A percentile compares a stretch with the other conserved stretches of the same genome.
These are phyloP conservation scores for Aproaerema taeniolella DNA, from an alignment of 2,888 invertebrate genomes.

Conservation along the genomic window DNA sequence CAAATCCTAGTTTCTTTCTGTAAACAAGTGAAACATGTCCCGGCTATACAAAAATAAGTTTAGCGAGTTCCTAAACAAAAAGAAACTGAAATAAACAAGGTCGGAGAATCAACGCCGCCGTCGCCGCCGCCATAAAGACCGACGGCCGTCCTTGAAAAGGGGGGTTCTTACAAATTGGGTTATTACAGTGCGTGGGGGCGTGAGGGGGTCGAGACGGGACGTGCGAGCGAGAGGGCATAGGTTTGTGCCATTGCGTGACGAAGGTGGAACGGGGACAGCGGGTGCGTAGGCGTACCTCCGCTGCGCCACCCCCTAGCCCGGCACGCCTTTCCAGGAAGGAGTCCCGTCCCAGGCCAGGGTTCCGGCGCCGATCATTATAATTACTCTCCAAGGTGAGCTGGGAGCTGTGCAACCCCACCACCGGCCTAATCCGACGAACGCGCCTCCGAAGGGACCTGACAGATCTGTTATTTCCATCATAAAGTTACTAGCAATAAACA, in stretches of 20 bases:
- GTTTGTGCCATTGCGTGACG: conserved; percentile 22
- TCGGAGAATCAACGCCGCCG: conserved; percentile 75
- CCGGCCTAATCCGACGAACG: conserved; percentile 57
- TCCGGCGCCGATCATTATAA: conserved; percentile 76
- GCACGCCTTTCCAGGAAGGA: conserved; percentile 73
- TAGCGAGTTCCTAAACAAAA: conserved; percentile 75
- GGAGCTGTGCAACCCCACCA: conserved; percentile 59
- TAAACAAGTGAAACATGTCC: conserved; percentile 52
- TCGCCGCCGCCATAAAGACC: conserved; percentile 76
- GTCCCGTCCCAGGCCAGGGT: conserved; percentile 66
- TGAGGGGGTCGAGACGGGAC: conserved; percentile 59
- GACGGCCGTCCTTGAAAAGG: conserved; percentile 77
- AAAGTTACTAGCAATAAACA: conserved; percentile 57
- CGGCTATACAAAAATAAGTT: conserved; percentile 68
- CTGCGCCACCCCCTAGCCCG: conserved; percentile 62
- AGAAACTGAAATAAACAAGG: conserved; percentile 78
- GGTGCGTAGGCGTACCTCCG: conserved; percentile 66
- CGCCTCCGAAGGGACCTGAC: conserved; percentile 56
- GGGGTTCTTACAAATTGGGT: conserved; percentile 79
- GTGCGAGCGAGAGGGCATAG: conserved; percentile 42
- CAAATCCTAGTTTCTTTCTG: conserved; percentile 41
- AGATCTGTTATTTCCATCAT: conserved; percentile 58
- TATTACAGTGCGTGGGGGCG: conserved; percentile 70
- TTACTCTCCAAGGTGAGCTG: conserved; percentile 75
- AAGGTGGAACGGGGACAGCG: conserved; percentile 41